Percentiles rank a stretch among this genome's conserved stretches.
Evolutionary conservation across 1,140 invertebrate species (phyloP).

Genomic region (Vanessa tameamea): DNA sequence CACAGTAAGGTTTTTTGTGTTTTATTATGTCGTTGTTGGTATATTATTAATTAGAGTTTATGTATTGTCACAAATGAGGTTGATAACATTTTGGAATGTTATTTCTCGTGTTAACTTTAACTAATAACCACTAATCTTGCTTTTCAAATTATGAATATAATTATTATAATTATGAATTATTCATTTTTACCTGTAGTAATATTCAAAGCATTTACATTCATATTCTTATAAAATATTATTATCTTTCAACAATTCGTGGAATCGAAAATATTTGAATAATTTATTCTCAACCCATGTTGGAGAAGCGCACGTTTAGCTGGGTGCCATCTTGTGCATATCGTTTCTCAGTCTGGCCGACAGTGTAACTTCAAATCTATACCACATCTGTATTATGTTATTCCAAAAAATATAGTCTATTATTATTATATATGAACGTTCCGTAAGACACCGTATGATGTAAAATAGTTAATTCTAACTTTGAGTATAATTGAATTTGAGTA

Average conservation of each 20-base stretch:
- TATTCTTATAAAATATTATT: conserved; percentile 11
- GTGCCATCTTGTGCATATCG: conserved; percentile 56
- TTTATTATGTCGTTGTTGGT: no score
- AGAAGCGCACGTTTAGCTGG: conserved; percentile 35
- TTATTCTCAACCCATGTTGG: conserved; percentile 34
- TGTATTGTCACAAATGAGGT: no score
- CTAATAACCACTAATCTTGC: no score
- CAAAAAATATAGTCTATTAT: conserved; percentile 16
- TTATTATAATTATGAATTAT: no score
- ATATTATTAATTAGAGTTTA: no score
- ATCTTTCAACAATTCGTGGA: conserved; percentile 22
- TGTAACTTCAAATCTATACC: conserved; percentile 50
- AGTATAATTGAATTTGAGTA: background rate
- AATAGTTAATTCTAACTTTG: background rate
- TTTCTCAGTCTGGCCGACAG: conserved; percentile 45
- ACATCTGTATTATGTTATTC: conserved; percentile 45
- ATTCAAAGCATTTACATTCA: background rate
- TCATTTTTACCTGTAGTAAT: background rate
- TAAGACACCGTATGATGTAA: background rate
- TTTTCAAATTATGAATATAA: no score
- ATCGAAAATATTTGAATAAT: conserved; percentile 38
- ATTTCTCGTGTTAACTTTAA: no score
- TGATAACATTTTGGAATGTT: no score
- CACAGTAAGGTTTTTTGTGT: no score
- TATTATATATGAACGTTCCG: background rate